These are phyloP conservation scores for Epinephelus malabaricus DNA, from an alignment of 2,797 vertebrate genomes.

Conservation along the genomic window DNA sequence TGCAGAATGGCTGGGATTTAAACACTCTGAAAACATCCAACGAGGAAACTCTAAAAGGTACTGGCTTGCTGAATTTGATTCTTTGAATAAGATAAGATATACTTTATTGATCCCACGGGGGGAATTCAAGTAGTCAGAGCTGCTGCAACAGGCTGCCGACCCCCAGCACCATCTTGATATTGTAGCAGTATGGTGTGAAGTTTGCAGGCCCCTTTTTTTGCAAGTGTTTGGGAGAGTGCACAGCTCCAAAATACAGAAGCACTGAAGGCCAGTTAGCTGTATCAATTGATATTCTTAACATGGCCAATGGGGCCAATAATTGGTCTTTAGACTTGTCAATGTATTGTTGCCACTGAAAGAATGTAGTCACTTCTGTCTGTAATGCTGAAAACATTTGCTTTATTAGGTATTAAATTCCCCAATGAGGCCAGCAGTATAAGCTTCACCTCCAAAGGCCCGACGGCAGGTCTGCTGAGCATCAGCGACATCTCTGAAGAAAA, in stretches of 20 bases:
- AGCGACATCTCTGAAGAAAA: constrained; percentile 73
- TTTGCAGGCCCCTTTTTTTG: neutral
- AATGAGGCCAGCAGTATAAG: constrained; percentile 85
- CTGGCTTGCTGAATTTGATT: neutral
- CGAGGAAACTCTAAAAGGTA: constrained; percentile 79
- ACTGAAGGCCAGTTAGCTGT: neutral
- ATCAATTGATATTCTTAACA: neutral
- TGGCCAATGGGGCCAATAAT: no score
- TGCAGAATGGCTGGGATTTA: constrained; percentile 85
- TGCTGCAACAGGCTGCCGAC: no score
- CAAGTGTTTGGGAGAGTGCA: neutral
- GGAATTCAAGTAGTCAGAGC: no score
- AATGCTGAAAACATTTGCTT: constrained; percentile 18
- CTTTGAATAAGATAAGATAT: neutral
- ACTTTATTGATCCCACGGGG: no score
- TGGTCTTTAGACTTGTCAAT: neutral
- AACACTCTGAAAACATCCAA: constrained; percentile 86
- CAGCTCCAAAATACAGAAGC: neutral
- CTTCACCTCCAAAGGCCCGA: constrained; percentile 88
- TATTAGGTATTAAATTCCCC: constrained; percentile 86
- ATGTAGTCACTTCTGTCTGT: neutral
- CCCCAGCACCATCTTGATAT: no score
- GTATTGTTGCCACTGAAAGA: neutral
- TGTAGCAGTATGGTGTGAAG: neutral
- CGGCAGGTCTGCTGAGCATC: constrained; percentile 86